These are phyloP conservation scores for Phocoena sinus DNA, from an alignment of 2,113 vertebrate genomes.

Conservation along the genomic window DNA sequence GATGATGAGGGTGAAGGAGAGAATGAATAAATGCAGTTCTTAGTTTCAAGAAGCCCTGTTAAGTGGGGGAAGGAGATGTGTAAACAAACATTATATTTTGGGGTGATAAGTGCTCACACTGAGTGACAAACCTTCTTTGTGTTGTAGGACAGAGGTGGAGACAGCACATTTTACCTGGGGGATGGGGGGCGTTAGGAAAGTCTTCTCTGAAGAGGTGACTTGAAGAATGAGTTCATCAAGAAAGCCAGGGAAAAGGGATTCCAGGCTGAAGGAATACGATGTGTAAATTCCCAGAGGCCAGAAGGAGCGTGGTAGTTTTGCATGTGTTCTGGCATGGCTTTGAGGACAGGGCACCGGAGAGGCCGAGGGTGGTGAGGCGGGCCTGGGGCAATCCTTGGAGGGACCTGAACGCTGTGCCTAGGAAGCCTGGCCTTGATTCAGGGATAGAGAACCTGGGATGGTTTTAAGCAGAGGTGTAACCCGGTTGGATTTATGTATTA, in stretches of 20 bases:
- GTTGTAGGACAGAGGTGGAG: neutral
- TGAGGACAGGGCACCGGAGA: neutral
- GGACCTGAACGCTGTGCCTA: neutral
- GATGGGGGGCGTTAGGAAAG: neutral
- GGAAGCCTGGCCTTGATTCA: neutral
- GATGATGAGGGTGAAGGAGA: neutral
- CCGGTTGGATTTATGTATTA: neutral
- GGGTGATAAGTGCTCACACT: neutral
- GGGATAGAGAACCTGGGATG: neutral
- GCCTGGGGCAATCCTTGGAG: too few species aligned
- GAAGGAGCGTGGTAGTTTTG: neutral
- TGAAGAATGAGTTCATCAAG: neutral
- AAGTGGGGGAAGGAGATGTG: neutral
- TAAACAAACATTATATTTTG: neutral
- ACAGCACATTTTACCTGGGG: neutral
- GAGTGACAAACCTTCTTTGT: neutral
- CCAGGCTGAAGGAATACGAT: neutral
- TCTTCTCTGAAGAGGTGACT: neutral
- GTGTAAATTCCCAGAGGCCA: neutral
- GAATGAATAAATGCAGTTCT: neutral
- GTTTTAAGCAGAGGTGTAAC: neutral
- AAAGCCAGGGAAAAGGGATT: neutral
- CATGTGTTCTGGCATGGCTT: neutral
- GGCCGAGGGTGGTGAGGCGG: neutral
- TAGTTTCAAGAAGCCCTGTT: neutral